Conservation (phyloP, 2,113 vertebrate genomes). For the Percopsis transmontana region DNA sequence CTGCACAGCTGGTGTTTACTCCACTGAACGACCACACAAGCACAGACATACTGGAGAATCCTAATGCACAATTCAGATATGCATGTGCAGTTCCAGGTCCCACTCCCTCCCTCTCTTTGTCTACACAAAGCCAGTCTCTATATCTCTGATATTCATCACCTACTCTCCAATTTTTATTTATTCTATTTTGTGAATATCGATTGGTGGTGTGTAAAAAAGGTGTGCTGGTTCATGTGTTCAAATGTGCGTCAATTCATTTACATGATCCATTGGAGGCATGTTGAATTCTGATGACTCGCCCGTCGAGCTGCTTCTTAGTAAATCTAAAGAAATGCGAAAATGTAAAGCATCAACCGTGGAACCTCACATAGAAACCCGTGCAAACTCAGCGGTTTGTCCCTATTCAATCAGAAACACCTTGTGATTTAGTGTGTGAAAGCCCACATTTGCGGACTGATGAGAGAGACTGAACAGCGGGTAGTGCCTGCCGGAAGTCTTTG, state of each 20-base stretch:
- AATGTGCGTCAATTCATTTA: not conserved
- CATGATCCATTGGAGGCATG: conserved; percentile 3
- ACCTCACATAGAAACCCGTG: conserved; percentile 5
- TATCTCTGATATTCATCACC: conserved; percentile 5
- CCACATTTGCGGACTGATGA: conserved; percentile 46
- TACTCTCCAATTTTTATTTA: not conserved
- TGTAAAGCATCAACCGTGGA: conserved; percentile 1
- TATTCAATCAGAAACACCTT: conserved; percentile 41
- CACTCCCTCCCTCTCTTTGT: not conserved
- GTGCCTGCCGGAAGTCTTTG: conserved; percentile 58
- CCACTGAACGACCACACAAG: not conserved
- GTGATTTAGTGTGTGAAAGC: conserved; percentile 32
- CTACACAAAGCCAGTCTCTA: not conserved
- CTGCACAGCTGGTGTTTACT: conserved; percentile 19
- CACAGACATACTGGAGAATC: not conserved
- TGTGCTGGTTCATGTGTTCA: not conserved
- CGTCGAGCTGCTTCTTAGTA: conserved; percentile 15
- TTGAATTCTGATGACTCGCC: conserved; percentile 30
- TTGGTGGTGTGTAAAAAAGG: too few species aligned
- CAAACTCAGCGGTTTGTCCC: conserved; percentile 40
- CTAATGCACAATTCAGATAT: conserved; percentile 1
- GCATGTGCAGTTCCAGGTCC: not conserved
- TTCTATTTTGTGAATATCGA: not conserved
- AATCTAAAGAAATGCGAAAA: conserved; percentile 31
- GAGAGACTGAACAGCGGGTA: conserved; percentile 50